phyloP scores from a whole-genome alignment of 2,113 vertebrate species.

The Chloropsis cyanopogon region DNA sequence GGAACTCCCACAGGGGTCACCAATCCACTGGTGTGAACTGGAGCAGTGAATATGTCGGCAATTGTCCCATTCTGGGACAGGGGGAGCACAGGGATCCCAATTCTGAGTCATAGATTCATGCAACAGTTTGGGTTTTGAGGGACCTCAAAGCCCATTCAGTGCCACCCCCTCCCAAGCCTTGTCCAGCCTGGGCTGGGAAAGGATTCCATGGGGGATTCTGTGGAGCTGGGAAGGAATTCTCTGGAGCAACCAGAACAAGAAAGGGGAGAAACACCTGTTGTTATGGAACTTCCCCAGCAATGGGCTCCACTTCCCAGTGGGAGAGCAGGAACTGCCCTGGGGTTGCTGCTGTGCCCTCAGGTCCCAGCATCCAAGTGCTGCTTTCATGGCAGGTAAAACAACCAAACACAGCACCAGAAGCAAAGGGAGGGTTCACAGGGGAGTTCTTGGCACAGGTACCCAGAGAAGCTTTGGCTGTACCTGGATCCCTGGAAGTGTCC shows the following conservation, averaged over 20 bases:
- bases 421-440: neutral
- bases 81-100: neutral
- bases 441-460: neutral
- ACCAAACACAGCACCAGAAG: neutral
- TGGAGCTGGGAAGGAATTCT: neutral
- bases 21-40: neutral
- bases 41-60: neutral
- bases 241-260: neutral
- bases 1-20: neutral
- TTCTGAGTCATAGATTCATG: neutral
- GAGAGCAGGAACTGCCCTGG: neutral
- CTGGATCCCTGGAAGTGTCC: neutral
- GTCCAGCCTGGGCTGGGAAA: neutral
- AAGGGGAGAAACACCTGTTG: neutral
- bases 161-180: neutral
- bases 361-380: neutral
- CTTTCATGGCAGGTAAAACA: neutral
- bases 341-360: neutral
- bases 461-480: neutral
- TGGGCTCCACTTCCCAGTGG: neutral
- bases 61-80: neutral
- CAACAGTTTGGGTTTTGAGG: neutral
- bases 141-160: neutral
- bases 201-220: neutral
- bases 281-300: neutral